Evolutionary conservation across 2,113 vertebrate species (phyloP), one percentile per base, ranked within the genome.

Genomic region (Platysteira castanea): DNA sequence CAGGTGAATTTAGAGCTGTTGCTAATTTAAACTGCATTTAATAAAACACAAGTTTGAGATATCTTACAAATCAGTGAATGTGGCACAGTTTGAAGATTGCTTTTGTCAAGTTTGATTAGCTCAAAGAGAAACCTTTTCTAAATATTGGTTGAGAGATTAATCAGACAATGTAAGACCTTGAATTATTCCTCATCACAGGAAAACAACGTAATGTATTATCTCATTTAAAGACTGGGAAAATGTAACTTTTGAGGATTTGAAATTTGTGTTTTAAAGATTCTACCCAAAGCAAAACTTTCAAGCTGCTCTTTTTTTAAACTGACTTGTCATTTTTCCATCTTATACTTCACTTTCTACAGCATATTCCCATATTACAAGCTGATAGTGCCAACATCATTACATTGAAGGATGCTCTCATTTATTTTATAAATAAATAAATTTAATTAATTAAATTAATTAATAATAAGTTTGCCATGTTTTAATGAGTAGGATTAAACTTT

Each of bases 71-170:
- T 96, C 67, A 44, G 86, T 54, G 90, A 89, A 91, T 67, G 46
- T 94, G 83, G 78, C 92, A 74, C 93, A 90, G 92, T 93, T 96
- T 95, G 95, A 97, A 97, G 95, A 96, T 95, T 97, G 93, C 93
- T 97, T 97, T 97, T 95, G 95, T 96, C 93, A 96, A 95, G 93
- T 96, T 92, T 97, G 93, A 92, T 96, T 95, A 96, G 69, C 83
- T 96, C 92, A 54, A 93, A 96, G 79, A 94, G 84, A 94, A 94
- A 92, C 75, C 92, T 94, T 96, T 97, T 96, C 93, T 96, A 97
- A 97, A 96, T 96, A 96, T 97, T 96, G 92, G 73, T 85, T 94
- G 79, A 94, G 92, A 95, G 92, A 96, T 96, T 94, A 96, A 97
- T 97, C 95, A 90, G 84, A 56, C 64, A 90, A 14, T 93, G 65